phyloP scores from a whole-genome alignment of 1,140 invertebrate species.

The Gryon sp. region DNA sequence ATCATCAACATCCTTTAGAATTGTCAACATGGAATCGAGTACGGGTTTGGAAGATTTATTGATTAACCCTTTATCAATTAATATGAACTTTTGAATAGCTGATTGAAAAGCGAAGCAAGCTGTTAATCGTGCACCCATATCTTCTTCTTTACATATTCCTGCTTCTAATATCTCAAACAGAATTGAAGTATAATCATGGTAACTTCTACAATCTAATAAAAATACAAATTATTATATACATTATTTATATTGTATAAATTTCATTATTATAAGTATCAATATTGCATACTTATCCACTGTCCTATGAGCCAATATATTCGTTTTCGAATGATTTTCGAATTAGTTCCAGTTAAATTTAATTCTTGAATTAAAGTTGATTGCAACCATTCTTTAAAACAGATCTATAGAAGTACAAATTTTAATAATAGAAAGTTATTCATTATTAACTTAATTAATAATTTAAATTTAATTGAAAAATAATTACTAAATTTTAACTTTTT shows the following conservation, averaged over 20 bases:
- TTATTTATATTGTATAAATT: conserved; percentile 4
- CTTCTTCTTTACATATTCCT: conserved; percentile 85
- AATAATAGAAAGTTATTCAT: neutral
- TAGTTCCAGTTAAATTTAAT: conserved; percentile 88
- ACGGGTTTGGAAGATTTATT: conserved; percentile 88
- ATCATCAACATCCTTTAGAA: conserved; percentile 93
- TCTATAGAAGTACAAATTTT: conserved; percentile 74
- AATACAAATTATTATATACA: neutral
- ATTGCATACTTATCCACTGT: conserved; percentile 70
- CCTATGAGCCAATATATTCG: conserved; percentile 93
- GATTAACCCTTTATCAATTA: conserved; percentile 90
- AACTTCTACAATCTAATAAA: too few relatives aligned
- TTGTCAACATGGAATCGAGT: conserved; percentile 89
- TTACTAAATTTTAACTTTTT: too few relatives aligned
- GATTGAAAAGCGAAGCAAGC: conserved; percentile 88
- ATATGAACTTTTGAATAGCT: conserved; percentile 95
- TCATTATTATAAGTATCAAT: neutral
- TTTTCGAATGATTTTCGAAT: conserved; percentile 93
- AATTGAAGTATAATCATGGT: too few relatives aligned
- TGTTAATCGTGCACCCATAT: conserved; percentile 91
- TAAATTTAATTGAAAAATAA: too few relatives aligned
- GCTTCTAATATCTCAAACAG: conserved; percentile 89
- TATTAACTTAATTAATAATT: conserved; percentile 11
- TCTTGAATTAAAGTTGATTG: conserved; percentile 90
- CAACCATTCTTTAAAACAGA: conserved; percentile 97